Evolutionary conservation across 2,113 vertebrate genomes (phyloP), one percentile per base, ranked within the genome.

Genomic region (Corythornis madagascariensis): DNA sequence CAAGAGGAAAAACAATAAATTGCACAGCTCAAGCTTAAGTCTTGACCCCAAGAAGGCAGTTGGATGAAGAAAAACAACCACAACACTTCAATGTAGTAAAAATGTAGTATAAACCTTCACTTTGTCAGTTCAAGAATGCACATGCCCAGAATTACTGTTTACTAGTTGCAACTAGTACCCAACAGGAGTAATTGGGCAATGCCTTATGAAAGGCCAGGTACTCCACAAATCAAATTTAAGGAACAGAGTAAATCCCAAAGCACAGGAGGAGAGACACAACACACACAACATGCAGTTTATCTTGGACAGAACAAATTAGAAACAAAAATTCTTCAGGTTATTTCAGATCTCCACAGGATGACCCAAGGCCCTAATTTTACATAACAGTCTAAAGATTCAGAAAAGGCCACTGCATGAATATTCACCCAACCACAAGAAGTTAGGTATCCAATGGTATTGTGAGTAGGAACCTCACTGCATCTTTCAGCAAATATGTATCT

Each of bases 381-480:
- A 0, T 16, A 89, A 56, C 16, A 69, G 66, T 26, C 42, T 50
- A 22, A 50, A 69, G 71, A 79, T 18, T 55, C 75, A 83, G 55
- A 33, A 73, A 73, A 63, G 38, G 16, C 31, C 64, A 70, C 0
- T 28, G 25, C 31, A 70, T 84, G 47, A 79, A 79, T 33, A 61
- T 59, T 40, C 85, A 83, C 4, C 42, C 0, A 0, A n/a, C 5
- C 28, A 77, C 59, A 21, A 52, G 42, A 60, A 87, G 82, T 92
- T 91, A 95, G 94, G 60, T 81, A 83, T 83, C 67, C 87, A 92
- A 42, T 31, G 25, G 40, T 20, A 11, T 5, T 16, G 7, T 52
- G 71, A 89, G 88, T 93, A 95, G 92, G 90, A 95, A 95, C 95
- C 94, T 92, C 3, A 0, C 13, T 66, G 25, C 64, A 83, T n/a